phyloP scores from a whole-genome alignment of 2,797 vertebrate genomes.

The Delichon dasypus region DNA sequence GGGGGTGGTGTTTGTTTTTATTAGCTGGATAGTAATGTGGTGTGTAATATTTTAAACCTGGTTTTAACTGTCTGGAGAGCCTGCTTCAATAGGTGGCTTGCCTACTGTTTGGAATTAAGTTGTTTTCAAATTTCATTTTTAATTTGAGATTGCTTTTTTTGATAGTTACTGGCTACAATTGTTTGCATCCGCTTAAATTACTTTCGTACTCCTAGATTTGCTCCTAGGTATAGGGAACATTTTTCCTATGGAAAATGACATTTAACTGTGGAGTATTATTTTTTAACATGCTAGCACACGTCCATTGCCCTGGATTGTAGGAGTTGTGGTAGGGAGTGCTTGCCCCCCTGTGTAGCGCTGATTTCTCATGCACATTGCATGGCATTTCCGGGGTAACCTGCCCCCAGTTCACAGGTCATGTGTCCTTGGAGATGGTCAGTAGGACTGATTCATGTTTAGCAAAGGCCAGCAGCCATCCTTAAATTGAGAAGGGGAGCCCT shows the following conservation, averaged over 20 bases:
- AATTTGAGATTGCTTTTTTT: background rate
- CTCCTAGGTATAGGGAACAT: slow-evolving; percentile 47
- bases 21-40: background rate
- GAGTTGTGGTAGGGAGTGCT: slow-evolving; percentile 49
- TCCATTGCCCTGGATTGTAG: slow-evolving; percentile 1
- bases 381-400: background rate
- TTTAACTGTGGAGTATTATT: slow-evolving; percentile 51
- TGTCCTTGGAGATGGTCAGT: background rate
- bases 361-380: slow-evolving; percentile 60
- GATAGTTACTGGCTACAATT: background rate
- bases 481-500: background rate
- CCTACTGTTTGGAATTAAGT: slow-evolving; percentile 3
- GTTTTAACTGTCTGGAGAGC: slow-evolving; percentile 2
- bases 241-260: slow-evolving; percentile 69
- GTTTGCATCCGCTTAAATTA: slow-evolving; percentile 26
- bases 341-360: background rate
- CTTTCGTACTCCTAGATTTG: slow-evolving; percentile 44
- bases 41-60: background rate
- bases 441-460: background rate
- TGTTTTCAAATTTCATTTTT: background rate
- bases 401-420: background rate
- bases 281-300: slow-evolving; percentile 17
- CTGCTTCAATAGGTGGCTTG: background rate
- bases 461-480: background rate
- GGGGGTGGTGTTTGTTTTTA: background rate